A percentile compares a stretch with the other conserved stretches of the same genome.
phyloP scores from a whole-genome alignment of 2,888 invertebrate species.

The Pteria penguin region DNA sequence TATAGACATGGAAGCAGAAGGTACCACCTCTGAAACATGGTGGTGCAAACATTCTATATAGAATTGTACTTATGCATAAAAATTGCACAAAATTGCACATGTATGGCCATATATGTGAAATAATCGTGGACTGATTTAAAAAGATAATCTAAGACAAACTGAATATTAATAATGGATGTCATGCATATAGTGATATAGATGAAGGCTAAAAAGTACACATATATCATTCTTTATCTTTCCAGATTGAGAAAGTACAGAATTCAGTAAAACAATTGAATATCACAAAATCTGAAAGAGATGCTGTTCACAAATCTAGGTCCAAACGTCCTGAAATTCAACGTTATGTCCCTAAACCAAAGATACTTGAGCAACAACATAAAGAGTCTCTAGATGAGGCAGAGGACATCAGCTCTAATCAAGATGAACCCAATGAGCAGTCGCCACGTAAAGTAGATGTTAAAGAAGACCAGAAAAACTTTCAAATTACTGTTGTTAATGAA shows the following conservation, averaged over 20 bases:
- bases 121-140: too few species aligned
- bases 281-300: constrained; percentile 8
- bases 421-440: constrained; percentile 17
- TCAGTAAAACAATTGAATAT: not conserved
- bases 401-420: constrained; percentile 33
- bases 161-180: too few species aligned
- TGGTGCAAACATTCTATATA: too few species aligned
- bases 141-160: too few species aligned
- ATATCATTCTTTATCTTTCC: too few species aligned
- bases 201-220: too few species aligned
- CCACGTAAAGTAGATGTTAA: constrained; percentile 49
- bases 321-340: constrained; percentile 71
- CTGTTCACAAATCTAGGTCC: constrained; percentile 30
- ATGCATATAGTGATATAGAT: too few species aligned
- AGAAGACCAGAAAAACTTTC: constrained; percentile 56
- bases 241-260: constrained; percentile 38
- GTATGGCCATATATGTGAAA: too few species aligned
- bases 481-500: constrained; percentile 66
- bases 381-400: constrained; percentile 41
- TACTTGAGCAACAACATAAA: constrained; percentile 56
- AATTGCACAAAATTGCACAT: too few species aligned
- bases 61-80: too few species aligned
- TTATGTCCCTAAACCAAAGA: constrained; percentile 69
- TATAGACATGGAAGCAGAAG: too few species aligned
- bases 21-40: too few species aligned